phyloP scores from a whole-genome alignment of 2,888 invertebrate species.

The Apoda limacodes region DNA sequence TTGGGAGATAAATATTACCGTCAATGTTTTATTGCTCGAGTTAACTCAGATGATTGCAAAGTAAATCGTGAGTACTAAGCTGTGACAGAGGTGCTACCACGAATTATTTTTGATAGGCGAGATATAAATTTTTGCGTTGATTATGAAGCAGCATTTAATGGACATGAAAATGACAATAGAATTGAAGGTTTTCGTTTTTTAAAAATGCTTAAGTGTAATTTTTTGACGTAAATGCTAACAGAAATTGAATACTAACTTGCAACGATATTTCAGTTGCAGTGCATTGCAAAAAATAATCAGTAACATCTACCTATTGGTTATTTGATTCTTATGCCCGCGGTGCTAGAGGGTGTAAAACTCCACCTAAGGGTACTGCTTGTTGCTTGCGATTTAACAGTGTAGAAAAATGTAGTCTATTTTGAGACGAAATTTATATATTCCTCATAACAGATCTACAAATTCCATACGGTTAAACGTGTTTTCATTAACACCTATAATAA shows the following conservation, averaged over 20 bases:
- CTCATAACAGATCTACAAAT: too few relatives aligned
- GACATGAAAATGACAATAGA: too few relatives aligned
- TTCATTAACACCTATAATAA: too few relatives aligned
- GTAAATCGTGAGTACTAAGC: not conserved
- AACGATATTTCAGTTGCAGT: not conserved
- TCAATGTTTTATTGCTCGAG: conserved; percentile 7
- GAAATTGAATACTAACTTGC: too few relatives aligned
- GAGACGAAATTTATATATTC: too few relatives aligned
- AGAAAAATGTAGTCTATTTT: too few relatives aligned
- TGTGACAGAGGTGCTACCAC: not conserved
- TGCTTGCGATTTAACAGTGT: conserved; percentile 12
- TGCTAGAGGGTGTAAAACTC: conserved; percentile 12
- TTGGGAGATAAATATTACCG: conserved; percentile 11
- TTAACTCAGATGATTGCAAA: conserved; percentile 1
- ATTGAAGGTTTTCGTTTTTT: too few relatives aligned
- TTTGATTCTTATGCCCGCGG: conserved; percentile 14
- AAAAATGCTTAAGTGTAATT: not conserved
- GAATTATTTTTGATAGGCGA: not conserved
- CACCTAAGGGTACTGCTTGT: conserved; percentile 11
- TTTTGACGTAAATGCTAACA: not conserved
- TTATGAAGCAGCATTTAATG: too few relatives aligned
- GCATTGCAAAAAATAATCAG: not conserved
- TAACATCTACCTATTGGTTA: too few relatives aligned
- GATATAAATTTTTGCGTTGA: too few relatives aligned
- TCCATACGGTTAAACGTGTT: too few relatives aligned